Base-by-base conservation (phyloP, 2,888 invertebrate genomes). In the Amiota mariae region DNA sequence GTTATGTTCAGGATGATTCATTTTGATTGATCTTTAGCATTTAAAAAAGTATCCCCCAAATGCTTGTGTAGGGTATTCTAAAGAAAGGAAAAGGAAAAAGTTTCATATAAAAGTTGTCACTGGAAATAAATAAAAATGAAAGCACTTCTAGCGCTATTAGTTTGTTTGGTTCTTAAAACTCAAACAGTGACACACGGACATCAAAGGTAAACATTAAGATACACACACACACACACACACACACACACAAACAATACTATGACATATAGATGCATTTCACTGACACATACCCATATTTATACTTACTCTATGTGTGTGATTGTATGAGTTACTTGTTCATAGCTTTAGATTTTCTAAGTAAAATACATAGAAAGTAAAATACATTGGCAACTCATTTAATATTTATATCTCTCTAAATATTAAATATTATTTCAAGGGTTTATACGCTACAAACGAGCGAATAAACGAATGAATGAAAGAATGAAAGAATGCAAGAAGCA, bases 331-430 rank as follows among this genome's bases (percentile, higher is more conserved):
- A 84, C 80, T 82, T 87, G 83, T 85, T 85, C 86, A 88, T 88
- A 88, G 87, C 88, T 88, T 88, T 88, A 85, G 85, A 88, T 88
- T 88, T 88, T 88, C 88, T 88, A 89, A 89, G 89, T 89, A 89
- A 89, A 86, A 89, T 85, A 85, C 82, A 66, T 79, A n/a, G n/a
- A n/a, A 89, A 89, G 89, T 89, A 89, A 89, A 86, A 89, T 85
- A 85, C 82, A 66, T 79, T 78, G 80, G 79, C 79, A 73, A 36
- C 79, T 89, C 89, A 89, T 89, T 90, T 89, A 90, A 89, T 89
- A 89, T 89, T 89, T 89, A 89, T 90, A 85, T 86, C 89, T 88
- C 89, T 89, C 89, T 89, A 89, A 89, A 89, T 89, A 89, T 90
- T 89, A 89, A 89, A 89, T 90, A 90, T 90, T 90, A 90, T 90